phyloP scores from a whole-genome alignment of 2,113 vertebrate genomes.

The Nyctereutes procyonoides region DNA sequence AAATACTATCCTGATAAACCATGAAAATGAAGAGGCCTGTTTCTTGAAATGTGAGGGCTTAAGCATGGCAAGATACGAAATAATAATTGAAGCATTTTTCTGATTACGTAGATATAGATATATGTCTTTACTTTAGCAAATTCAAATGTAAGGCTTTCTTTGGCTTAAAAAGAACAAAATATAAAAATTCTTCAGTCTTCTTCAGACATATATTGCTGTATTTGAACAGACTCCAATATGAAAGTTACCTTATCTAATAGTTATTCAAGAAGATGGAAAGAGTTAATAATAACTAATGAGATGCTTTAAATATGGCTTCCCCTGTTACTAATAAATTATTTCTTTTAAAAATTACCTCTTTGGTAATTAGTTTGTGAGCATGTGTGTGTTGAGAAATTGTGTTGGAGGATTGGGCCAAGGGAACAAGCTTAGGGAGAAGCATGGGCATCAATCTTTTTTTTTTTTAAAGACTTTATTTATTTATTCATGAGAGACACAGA shows the following conservation, averaged over 20 bases:
- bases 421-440: background rate
- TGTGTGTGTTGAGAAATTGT: background rate
- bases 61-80: background rate
- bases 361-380: background rate
- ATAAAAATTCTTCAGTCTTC: background rate
- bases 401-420: background rate
- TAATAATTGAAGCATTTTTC: background rate
- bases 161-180: background rate
- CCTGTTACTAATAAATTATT: background rate
- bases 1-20: too few species aligned
- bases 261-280: background rate
- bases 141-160: background rate
- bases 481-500: too few species aligned
- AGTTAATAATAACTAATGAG: background rate
- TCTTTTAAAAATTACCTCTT: background rate
- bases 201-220: background rate
- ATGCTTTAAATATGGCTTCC: background rate
- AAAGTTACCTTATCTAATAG: background rate
- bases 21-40: too few species aligned
- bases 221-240: background rate
- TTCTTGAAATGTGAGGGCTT: background rate
- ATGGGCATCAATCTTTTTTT: background rate
- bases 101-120: background rate
- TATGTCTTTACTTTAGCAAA: background rate
- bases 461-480: too few species aligned